phyloP scores from a whole-genome alignment of 2,113 vertebrate species.

The Seriola aureovittata region DNA sequence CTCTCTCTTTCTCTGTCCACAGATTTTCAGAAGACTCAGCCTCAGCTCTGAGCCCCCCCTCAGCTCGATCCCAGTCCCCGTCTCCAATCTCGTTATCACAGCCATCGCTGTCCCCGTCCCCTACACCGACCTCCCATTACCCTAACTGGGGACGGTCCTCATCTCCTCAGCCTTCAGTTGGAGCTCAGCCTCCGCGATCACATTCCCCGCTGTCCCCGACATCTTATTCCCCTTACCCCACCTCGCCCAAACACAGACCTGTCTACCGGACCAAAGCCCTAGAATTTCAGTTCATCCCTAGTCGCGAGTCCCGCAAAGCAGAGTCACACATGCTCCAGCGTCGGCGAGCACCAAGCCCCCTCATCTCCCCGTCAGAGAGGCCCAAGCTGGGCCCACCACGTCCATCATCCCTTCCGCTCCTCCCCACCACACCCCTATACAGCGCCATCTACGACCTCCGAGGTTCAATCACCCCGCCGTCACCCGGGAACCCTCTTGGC shows the following conservation, averaged over 20 bases:
- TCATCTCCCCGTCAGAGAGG: constrained; percentile 88
- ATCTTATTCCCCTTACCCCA: constrained; percentile 87
- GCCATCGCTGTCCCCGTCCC: constrained; percentile 84
- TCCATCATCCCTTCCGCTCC: constrained; percentile 92
- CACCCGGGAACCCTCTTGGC: constrained; percentile 85
- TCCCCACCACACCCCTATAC: constrained; percentile 88
- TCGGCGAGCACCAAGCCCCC: constrained; percentile 91
- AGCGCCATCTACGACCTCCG: constrained; percentile 85
- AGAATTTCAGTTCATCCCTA: constrained; percentile 87
- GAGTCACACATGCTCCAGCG: constrained; percentile 86
- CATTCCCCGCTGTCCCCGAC: constrained; percentile 87
- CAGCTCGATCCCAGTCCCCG: constrained; percentile 84
- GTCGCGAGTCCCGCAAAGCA: constrained; percentile 83
- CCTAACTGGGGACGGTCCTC: constrained; percentile 83
- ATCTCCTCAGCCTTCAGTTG: constrained; percentile 85
- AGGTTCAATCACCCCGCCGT: constrained; percentile 84
- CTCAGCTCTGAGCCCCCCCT: constrained; percentile 88
- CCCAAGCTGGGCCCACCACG: constrained; percentile 89
- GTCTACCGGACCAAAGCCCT: constrained; percentile 86
- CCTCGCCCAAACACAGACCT: constrained; percentile 86
- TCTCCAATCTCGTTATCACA: constrained; percentile 84
- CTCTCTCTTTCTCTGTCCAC: constrained; percentile 32
- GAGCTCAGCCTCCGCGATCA: constrained; percentile 85
- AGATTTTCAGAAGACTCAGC: constrained; percentile 91
- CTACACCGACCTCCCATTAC: constrained; percentile 81